Evolutionary conservation across 2,888 invertebrate species (phyloP).

Genomic region (Eledona agricola): DNA sequence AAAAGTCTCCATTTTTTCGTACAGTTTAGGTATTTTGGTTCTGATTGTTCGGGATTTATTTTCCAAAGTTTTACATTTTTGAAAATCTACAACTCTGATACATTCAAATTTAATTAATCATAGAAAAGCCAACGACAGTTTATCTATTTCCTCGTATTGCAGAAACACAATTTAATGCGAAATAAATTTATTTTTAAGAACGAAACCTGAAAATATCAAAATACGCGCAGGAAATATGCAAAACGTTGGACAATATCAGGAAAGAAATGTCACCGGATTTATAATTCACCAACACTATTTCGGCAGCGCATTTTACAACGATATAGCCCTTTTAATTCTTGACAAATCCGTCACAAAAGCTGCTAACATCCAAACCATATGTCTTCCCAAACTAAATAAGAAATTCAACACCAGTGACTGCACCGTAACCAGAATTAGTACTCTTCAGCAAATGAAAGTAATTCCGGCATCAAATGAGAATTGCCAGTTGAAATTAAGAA

Average conservation of each 20-base stretch:
- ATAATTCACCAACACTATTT: slow-evolving; percentile 67
- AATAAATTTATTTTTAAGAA: slow-evolving; percentile 24
- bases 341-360: slow-evolving; percentile 66
- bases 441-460: slow-evolving; percentile 61
- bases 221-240: slow-evolving; percentile 77
- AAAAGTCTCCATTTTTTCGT: too few species aligned
- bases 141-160: too few species aligned
- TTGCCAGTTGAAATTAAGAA: slow-evolving; percentile 71
- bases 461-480: slow-evolving; percentile 70
- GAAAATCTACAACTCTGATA: too few species aligned
- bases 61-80: too few species aligned
- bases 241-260: slow-evolving; percentile 74
- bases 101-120: too few species aligned
- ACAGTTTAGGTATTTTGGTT: too few species aligned
- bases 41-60: too few species aligned
- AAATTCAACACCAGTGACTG: slow-evolving; percentile 66
- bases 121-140: too few species aligned
- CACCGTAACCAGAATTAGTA: slow-evolving; percentile 83
- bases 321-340: slow-evolving; percentile 74
- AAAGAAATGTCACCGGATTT: slow-evolving; percentile 65
- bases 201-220: slow-evolving; percentile 49
- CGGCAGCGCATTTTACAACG: slow-evolving; percentile 70
- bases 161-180: not conserved
- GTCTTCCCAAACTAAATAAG: slow-evolving; percentile 70
- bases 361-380: slow-evolving; percentile 77